These are phyloP conservation scores for Zoanthus gigantus DNA, from an alignment of 92 coral and sea anemone species.

Conservation along the genomic window DNA sequence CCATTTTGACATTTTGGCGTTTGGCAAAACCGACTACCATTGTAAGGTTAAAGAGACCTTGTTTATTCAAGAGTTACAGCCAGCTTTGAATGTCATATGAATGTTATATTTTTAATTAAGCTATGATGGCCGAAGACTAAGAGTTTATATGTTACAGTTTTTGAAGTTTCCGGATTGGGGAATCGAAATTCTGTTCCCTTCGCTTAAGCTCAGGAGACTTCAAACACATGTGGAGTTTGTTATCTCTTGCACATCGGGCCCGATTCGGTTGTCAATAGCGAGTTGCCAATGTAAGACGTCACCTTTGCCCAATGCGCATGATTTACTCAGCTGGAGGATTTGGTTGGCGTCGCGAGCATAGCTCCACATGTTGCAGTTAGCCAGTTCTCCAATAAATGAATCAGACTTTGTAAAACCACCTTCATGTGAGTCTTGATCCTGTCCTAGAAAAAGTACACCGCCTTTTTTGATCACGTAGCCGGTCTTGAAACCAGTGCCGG, in stretches of 20 bases:
- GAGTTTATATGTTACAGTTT: no score
- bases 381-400: slow-evolving; percentile 32
- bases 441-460: slow-evolving; percentile 35
- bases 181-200: no score
- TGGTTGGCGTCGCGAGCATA: background rate
- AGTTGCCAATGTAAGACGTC: slow-evolving; percentile 26
- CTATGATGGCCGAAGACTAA: no score
- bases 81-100: no score
- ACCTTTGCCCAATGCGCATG: background rate
- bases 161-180: no score
- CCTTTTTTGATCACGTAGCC: background rate
- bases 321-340: background rate
- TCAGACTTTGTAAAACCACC: background rate
- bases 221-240: background rate
- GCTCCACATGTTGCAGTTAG: slow-evolving; percentile 49
- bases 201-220: background rate
- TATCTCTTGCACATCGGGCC: background rate
- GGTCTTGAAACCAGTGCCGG: background rate
- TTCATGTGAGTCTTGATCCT: slow-evolving; percentile 19
- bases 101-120: no score
- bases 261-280: background rate
- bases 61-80: no score
- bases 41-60: no score
- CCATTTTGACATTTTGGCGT: no score
- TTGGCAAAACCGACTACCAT: no score